Evolutionary conservation across 2,113 vertebrate species (phyloP).

Genomic region (Dolichotis patagonum): DNA sequence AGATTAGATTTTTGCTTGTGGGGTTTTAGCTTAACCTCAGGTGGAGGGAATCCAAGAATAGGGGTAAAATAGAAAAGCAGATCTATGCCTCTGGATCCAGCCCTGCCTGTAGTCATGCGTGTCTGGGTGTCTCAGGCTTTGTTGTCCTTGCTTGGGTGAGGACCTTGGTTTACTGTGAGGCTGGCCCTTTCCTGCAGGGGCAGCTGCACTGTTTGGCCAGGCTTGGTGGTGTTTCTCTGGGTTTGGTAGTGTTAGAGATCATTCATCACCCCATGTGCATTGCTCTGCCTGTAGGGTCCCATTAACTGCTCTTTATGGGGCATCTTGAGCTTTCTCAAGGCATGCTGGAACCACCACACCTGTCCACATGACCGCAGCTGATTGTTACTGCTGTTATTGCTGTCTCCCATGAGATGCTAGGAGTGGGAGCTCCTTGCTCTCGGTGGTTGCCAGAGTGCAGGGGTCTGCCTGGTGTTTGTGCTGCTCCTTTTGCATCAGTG

Average conservation of each 20-base stretch:
- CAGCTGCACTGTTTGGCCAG: background rate
- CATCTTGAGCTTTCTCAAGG: background rate
- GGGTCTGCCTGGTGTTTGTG: no score
- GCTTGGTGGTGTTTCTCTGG: background rate
- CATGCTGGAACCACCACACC: background rate
- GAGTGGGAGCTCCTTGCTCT: background rate
- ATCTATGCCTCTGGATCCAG: background rate
- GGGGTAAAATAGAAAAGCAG: background rate
- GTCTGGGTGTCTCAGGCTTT: background rate
- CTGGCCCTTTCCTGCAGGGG: background rate
- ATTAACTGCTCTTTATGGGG: background rate
- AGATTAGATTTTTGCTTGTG: background rate
- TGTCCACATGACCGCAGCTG: background rate
- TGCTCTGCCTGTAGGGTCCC: background rate
- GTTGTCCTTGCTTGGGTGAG: background rate
- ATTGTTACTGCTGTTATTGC: rapidly evolving
- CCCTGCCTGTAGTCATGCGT: rapidly evolving
- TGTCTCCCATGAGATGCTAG: background rate
- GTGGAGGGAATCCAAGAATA: background rate
- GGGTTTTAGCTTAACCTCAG: background rate
- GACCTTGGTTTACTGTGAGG: background rate
- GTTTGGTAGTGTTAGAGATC: background rate
- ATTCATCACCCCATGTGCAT: no score
- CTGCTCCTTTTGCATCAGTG: background rate
- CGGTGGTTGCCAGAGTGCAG: rapidly evolving